phyloP scores from a whole-genome alignment of 2,797 vertebrate species.

The Leptodactylus fallax region DNA sequence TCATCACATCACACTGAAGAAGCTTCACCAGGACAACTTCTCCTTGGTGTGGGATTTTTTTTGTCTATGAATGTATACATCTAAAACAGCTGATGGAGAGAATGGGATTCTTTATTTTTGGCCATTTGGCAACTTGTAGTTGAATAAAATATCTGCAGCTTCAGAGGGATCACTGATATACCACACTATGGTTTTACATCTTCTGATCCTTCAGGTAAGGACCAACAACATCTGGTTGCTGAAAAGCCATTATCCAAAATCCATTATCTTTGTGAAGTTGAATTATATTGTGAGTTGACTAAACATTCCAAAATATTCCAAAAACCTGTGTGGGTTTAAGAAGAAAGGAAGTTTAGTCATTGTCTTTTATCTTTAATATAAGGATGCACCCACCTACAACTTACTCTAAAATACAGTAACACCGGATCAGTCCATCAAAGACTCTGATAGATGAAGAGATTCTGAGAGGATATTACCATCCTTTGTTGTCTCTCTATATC shows the following conservation, averaged over 20 bases:
- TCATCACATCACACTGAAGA: too few species aligned
- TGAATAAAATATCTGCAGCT: neutral
- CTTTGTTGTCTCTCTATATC: too few species aligned
- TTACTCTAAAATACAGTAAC: conserved; percentile 8
- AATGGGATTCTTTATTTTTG: too few species aligned
- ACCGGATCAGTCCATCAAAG: conserved; percentile 26
- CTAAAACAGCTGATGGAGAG: too few species aligned
- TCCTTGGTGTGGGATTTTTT: too few species aligned
- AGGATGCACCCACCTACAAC: neutral
- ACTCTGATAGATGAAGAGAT: neutral
- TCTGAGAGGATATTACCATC: neutral
- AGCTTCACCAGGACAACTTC: too few species aligned
- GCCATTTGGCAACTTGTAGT: neutral
- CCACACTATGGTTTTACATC: neutral
- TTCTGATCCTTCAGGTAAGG: neutral
- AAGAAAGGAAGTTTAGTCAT: neutral
- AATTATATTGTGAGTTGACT: neutral
- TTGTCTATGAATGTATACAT: too few species aligned
- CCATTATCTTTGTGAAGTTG: neutral
- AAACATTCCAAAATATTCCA: neutral
- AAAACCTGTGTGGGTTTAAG: neutral
- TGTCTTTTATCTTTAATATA: conserved; percentile 6
- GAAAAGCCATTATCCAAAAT: neutral
- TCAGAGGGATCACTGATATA: neutral
- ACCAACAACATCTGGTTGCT: neutral